Base-by-base conservation (phyloP, 2,888 invertebrate species). In the Scaptomyza cyrtandrae region DNA sequence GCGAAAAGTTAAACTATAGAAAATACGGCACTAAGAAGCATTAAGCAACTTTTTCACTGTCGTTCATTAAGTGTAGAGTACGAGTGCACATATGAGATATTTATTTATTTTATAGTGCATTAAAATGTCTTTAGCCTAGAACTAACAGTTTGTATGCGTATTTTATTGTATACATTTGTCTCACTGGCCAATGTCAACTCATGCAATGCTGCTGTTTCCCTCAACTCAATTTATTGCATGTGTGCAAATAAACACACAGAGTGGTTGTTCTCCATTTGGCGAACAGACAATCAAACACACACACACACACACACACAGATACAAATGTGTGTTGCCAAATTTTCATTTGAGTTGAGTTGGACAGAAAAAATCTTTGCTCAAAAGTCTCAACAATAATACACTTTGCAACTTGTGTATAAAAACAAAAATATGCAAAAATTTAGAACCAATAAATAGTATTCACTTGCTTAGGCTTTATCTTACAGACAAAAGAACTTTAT, bases 311-410 rank as follows among this genome's bases (percentile, higher is more conserved):
- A 50, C 35, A 69, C 49, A 24, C 0, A 24, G 43, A 27, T 10
- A 50, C 41, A 31, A 45, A 27, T 7, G 4, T 24, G 19, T 35
- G 45, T 39, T 31, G 55, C 46, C 44, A 37, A 65, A 56, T 44
- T 61, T 65, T 58, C 58, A 65, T 71, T 61, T 64, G 68, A 24
- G 24, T 24, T 24, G 24, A 24, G 24, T 5, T 24, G 24, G 24
- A 24, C 3, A 24, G 5, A 1, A 24, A 24, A 24, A 3, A 4
- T 24, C 24, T 3, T 24, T 24, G 24, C 19, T 19, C 19, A 19
- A 19, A 19, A 19, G 19, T 24, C 24, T 24, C 24, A 24, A 24
- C 24, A 24, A 24, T 3, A 4, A 24, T 24, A 24, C 24, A 24
- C 24, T 24, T 24, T 24, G 3, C 24, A 3, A 24, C 3, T 24